Evolutionary conservation across 2,797 vertebrate species (phyloP).

Genomic region (Malacoctenus gilli): DNA sequence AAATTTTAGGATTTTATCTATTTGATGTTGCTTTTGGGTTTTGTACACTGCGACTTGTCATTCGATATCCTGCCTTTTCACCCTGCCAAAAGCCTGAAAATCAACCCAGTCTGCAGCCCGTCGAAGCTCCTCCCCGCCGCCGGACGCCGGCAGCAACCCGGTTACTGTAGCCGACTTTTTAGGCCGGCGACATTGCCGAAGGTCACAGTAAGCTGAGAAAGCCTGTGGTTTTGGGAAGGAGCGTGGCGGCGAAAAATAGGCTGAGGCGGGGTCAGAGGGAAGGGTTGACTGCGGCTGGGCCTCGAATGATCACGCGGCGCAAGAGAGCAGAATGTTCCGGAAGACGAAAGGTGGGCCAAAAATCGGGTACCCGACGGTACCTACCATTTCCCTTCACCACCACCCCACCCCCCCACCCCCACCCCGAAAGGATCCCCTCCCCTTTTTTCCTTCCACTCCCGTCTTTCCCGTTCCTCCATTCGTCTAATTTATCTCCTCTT

Average conservation of each 20-base stretch:
- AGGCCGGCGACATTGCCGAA: constrained; percentile 23
- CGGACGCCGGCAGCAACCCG: constrained; percentile 1
- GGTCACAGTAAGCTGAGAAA: constrained; percentile 40
- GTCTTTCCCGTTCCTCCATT: background rate
- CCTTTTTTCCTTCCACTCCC: background rate
- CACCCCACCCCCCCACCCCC: too few species aligned
- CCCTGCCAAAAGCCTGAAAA: background rate
- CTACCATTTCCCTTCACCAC: too few species aligned
- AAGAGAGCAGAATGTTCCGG: too few species aligned
- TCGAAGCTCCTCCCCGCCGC: constrained; percentile 8
- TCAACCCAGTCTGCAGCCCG: constrained; percentile 1
- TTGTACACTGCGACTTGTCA: too few species aligned
- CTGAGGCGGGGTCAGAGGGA: constrained; percentile 3
- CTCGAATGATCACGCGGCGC: background rate
- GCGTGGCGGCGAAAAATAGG: constrained; percentile 13
- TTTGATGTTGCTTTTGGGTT: too few species aligned
- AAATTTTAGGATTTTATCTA: too few species aligned
- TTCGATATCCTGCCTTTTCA: background rate
- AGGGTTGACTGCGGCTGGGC: background rate
- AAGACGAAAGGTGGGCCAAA: too few species aligned
- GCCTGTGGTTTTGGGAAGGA: constrained; percentile 35
- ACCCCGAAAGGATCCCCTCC: too few species aligned
- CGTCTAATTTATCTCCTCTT: background rate
- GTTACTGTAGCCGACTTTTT: constrained; percentile 22
- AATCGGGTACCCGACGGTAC: too few species aligned